Evolutionary conservation across 2,888 invertebrate genomes (phyloP), one percentile per base, ranked within the genome.

Genomic region (Phalera bucephala): DNA sequence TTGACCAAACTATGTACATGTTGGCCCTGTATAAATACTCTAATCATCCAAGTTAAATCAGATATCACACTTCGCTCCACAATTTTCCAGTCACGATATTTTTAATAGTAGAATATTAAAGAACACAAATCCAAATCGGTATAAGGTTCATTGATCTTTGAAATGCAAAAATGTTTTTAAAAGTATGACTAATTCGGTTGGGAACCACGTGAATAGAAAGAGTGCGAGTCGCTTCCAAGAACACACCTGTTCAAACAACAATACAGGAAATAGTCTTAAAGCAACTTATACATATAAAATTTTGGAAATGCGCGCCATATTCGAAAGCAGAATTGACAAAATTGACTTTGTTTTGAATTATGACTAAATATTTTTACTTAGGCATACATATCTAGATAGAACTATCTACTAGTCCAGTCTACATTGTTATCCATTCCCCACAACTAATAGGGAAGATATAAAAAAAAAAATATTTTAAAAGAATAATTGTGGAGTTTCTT

Each of bases 171-270:
- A 58, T 50, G 59, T 64, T 70, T 72, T 74, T 56, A 66, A 62
- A 56, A 50, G 60, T 57, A 60, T 80, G 80, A 80, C 75, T 77
- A 80, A 80, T 72, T 55, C 54, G 29, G 40, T 49, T 51, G 54
- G 48, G 59, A 61, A 63, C 50, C 46, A 55, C 46, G 54, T 54
- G 54, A 63, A 63, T 55, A 62, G 52, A 30, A 36, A 49, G 31
- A 34, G 8, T 29, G 43, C 42, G 47, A 55, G 52, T 50, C 50
- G 50, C 44, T 57, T 57, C 56, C 29, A 45, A 36, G 61, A 60
- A 64, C 38, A 41, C 66, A 77, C 70, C 75, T 74, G 72, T 52
- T 36, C 45, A 58, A 65, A 67, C 47, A 60, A 38, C 45, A 36
- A 37, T 45, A 44, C 41, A 42, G 43, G 45, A 45, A 54, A 35